Evolutionary conservation across 2,113 vertebrate species (phyloP), one percentile per base, ranked within the genome.

Genomic region (Seriola rivoliana): DNA sequence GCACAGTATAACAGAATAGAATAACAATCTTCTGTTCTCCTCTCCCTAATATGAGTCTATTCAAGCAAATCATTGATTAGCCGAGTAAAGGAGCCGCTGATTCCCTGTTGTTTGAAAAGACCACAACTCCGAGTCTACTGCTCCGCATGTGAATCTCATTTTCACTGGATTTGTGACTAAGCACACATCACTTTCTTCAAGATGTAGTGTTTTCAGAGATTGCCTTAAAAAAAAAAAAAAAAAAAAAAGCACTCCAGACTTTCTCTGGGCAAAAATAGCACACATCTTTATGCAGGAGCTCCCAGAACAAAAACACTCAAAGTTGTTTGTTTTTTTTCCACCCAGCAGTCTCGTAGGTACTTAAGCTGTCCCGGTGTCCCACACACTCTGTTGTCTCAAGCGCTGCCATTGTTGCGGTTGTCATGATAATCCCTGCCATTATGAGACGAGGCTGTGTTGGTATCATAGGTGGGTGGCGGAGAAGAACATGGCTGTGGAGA

Each of bases 361-460:
- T 93, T 87, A 84, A 88, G 59, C 54, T 74, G 75, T 88, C 85
- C 82, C 70, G 4, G 46, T 85, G 82, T 91, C 88, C 81, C 79
- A 83, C 85, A 81, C 84, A 65, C 73, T 71, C 63, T 80, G 71
- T 82, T 64, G 87, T 86, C 81, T 90, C 69, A 42, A 85, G 78
- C 50, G 50, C 71, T 81, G 74, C 76, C 80, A 84, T 89, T 90
- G 85, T 89, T 84, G 72, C 13, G 25, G 50, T 88, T 92, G 82
- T 91, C 87, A 91, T 90, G 80, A 85, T 91, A 89, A 89, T 87
- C 67, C 54, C 63, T 65, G 69, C 73, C 76, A 85, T 88, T 84
- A 87, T 74, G 83, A 81, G 82, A 75, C 13, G 10, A 68, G 66
- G 76, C 44, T 77, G 74, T 78, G 90, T 87, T 75, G 72, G 87